Evolutionary conservation across 1,140 invertebrate genomes (phyloP), one percentile per base, ranked within the genome.

Genomic region (Achroia grisella): DNA sequence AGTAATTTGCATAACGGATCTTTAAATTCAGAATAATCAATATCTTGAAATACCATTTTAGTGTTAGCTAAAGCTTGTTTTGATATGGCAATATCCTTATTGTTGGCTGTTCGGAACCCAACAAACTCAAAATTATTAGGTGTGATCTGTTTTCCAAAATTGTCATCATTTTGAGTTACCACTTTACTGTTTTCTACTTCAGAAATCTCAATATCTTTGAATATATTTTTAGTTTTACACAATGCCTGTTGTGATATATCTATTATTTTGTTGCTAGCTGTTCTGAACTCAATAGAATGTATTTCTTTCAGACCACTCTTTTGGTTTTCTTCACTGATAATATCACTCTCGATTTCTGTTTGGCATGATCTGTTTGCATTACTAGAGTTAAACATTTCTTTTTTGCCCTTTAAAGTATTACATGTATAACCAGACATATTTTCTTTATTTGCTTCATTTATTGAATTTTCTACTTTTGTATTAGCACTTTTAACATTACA

Each of bases 41-140:
- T 52, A 56, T 65, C 61, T 48, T 67, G 33, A 49, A 81, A 69
- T n/a, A 81, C 9, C n/a, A 52, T 58, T 59, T 63, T 73, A 42
- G 56, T 73, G 46, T 66, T 68, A 10, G 53, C 32, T 17, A 88
- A 51, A 6, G 81, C 66, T 17, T 68, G 53, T 40, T 73, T 55
- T 5, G 86, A 83, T 31, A 65, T 44, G 23, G 13, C 29, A 12
- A 75, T 36, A 12, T 44, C 10, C 46, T 63, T 68, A 29, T 73
- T 62, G 36, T 42, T 62, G n/a, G 65, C 71, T 6, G 71, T 74
- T 48, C 59, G 46, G 48, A 74, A 78, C 0, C 68, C 66, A 44
- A 27, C 15, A 43, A 43, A 43, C 13, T 23, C 6, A 3, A 23
- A 23, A 23, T 23, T 23, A 6, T 23, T 23, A 23, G 6, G 2